Percentiles rank a stretch among this genome's conserved stretches.
phyloP scores from a whole-genome alignment of 2,113 vertebrate genomes.

The Cepphus grylle region DNA sequence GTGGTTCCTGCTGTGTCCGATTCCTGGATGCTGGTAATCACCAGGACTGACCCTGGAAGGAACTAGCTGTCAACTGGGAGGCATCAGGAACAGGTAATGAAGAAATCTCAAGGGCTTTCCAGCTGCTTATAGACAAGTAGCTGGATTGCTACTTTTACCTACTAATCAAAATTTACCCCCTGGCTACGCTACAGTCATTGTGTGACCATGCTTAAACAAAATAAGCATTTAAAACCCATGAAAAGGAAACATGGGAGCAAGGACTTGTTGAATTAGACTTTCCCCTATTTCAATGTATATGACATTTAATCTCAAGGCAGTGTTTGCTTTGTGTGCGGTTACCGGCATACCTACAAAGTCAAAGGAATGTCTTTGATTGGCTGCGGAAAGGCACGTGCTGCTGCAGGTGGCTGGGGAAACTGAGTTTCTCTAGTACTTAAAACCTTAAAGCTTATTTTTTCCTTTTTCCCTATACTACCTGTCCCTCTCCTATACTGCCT shows the following conservation, averaged over 20 bases:
- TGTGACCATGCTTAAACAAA: neutral
- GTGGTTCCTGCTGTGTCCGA: fast-evolving
- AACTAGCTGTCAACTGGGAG: neutral
- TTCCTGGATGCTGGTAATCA: neutral
- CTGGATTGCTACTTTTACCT: neutral
- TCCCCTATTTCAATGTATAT: neutral
- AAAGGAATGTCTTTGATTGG: neutral
- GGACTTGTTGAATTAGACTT: neutral
- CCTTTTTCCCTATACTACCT: neutral
- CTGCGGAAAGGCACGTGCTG: no score
- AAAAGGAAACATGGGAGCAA: neutral
- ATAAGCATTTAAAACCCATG: neutral
- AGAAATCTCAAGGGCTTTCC: neutral
- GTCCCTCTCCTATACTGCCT: neutral
- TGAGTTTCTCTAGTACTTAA: neutral
- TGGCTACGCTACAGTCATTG: neutral
- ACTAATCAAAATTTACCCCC: neutral
- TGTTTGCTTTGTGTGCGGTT: neutral
- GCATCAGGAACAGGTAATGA: neutral
- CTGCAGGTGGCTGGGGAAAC: no score
- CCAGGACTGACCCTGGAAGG: neutral
- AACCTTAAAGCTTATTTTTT: neutral
- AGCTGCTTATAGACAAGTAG: neutral
- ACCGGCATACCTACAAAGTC: neutral
- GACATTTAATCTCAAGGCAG: neutral